phyloP scores from a whole-genome alignment of 2,797 vertebrate species.

The Sebastes ruberrimus region DNA sequence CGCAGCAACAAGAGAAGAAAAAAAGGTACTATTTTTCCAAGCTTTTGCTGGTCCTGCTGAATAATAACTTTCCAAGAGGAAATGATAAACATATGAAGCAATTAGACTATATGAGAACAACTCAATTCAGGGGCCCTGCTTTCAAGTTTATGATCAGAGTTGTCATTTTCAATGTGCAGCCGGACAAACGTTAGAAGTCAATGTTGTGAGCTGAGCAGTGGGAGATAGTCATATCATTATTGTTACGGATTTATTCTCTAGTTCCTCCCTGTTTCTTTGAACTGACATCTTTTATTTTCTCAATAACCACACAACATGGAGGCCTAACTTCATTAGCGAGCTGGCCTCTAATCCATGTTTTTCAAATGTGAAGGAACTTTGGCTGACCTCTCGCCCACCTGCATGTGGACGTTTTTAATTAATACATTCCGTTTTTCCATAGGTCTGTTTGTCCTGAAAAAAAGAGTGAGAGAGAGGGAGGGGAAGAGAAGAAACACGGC shows the following conservation, averaged over 20 bases:
- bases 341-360: slow-evolving; percentile 31
- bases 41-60: slow-evolving; percentile 18
- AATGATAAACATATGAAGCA: slow-evolving; percentile 60
- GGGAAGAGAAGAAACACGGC: slow-evolving; percentile 17
- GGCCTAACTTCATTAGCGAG: slow-evolving; percentile 21
- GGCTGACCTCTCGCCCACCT: slow-evolving; percentile 62
- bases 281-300: background rate
- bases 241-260: background rate
- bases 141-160: slow-evolving; percentile 40
- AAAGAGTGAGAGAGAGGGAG: background rate
- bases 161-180: slow-evolving; percentile 40
- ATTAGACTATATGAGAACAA: slow-evolving; percentile 21
- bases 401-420: slow-evolving; percentile 63
- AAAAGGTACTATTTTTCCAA: background rate
- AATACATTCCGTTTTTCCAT: slow-evolving; percentile 64
- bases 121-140: slow-evolving; percentile 19
- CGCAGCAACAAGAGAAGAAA: background rate
- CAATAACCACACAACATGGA: slow-evolving; percentile 5
- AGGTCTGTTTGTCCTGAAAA: slow-evolving; percentile 42
- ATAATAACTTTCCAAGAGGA: slow-evolving; percentile 41
- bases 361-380: slow-evolving; percentile 34
- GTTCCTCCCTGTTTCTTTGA: background rate
- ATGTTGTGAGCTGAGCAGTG: slow-evolving; percentile 4
- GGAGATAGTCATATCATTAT: slow-evolving; percentile 3
- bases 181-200: background rate